These are phyloP conservation scores for Adelognathus sp. DNA, from an alignment of 2,888 invertebrate genomes.

Conservation along the genomic window DNA sequence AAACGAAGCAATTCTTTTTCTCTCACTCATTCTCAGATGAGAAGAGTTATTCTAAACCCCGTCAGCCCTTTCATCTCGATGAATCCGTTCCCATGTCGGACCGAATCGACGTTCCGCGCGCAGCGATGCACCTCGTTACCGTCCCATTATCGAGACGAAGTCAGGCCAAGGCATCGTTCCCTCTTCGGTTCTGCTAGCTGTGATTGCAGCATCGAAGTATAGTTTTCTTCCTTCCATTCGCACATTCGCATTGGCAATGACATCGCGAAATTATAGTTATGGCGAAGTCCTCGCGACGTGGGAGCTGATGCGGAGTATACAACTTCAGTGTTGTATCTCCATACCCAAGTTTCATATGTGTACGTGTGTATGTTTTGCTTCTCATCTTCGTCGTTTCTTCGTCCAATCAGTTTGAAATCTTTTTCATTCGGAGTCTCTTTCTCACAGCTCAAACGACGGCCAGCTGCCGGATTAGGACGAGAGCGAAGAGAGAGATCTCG, in stretches of 20 bases:
- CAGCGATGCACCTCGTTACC: conserved; percentile 64
- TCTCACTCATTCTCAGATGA: too few species aligned
- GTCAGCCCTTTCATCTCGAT: conserved; percentile 12
- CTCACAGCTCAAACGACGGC: conserved; percentile 62
- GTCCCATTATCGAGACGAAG: conserved; percentile 66
- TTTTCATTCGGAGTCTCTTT: conserved; percentile 62
- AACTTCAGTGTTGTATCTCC: background rate
- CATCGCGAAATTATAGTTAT: conserved; percentile 66
- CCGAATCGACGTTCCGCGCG: conserved; percentile 17
- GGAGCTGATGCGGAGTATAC: conserved; percentile 34
- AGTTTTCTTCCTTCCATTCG: conserved; percentile 27
- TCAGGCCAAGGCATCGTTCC: conserved; percentile 64
- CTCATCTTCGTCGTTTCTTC: conserved; percentile 30
- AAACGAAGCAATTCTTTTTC: background rate
- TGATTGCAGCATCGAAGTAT: conserved; percentile 19
- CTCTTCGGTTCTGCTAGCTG: conserved; percentile 51
- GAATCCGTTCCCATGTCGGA: conserved; percentile 1
- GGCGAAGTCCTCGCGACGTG: conserved; percentile 52
- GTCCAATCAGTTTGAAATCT: conserved; percentile 66
- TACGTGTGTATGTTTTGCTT: conserved; percentile 31
- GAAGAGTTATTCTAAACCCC: conserved; percentile 17
- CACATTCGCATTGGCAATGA: too few species aligned
- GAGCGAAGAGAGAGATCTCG: conserved; percentile 29
- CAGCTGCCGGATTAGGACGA: conserved; percentile 60
- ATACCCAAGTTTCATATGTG: background rate